A percentile compares a stretch with the other conserved stretches of the same genome.
Conservation (phyloP, 2,797 vertebrate genomes). For the Anguilla pacifica region DNA sequence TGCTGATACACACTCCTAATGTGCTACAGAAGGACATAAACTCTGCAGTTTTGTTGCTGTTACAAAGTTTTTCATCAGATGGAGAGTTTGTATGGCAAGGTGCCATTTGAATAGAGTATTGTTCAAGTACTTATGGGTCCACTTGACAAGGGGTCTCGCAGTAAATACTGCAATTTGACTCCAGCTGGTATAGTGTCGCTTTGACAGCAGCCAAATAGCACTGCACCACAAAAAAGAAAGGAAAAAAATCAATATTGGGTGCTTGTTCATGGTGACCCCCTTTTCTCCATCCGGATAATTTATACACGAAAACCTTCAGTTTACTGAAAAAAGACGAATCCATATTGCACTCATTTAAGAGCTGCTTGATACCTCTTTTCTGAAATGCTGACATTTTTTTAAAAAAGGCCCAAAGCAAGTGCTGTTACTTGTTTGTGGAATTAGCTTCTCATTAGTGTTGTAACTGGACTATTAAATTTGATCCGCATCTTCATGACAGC, state of each 20-base stretch:
- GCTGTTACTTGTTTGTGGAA: background rate
- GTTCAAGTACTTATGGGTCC: slow-evolving; percentile 80
- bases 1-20: slow-evolving; percentile 41
- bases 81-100: slow-evolving; percentile 80
- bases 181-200: slow-evolving; percentile 93
- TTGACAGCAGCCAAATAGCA: slow-evolving; percentile 96
- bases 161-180: slow-evolving; percentile 99
- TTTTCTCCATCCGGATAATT: slow-evolving; percentile 77
- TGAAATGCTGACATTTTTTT: slow-evolving; percentile 55
- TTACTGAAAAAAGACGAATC: slow-evolving; percentile 36
- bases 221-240: slow-evolving; percentile 79
- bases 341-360: slow-evolving; percentile 35
- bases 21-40: slow-evolving; percentile 66
- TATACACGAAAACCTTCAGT: slow-evolving; percentile 61
- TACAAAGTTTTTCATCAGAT: slow-evolving; percentile 76
- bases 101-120: slow-evolving; percentile 83
- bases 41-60: slow-evolving; percentile 71
- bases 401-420: background rate
- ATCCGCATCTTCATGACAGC: background rate
- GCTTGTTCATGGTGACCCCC: slow-evolving; percentile 88
- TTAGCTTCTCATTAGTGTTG: background rate
- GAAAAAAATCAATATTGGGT: slow-evolving; percentile 89
- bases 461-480: background rate
- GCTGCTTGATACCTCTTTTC: slow-evolving; percentile 29
- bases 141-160: slow-evolving; percentile 87